These are phyloP conservation scores for Elgaria multicarinata DNA, from an alignment of 2,113 vertebrate species.

Conservation along the genomic window DNA sequence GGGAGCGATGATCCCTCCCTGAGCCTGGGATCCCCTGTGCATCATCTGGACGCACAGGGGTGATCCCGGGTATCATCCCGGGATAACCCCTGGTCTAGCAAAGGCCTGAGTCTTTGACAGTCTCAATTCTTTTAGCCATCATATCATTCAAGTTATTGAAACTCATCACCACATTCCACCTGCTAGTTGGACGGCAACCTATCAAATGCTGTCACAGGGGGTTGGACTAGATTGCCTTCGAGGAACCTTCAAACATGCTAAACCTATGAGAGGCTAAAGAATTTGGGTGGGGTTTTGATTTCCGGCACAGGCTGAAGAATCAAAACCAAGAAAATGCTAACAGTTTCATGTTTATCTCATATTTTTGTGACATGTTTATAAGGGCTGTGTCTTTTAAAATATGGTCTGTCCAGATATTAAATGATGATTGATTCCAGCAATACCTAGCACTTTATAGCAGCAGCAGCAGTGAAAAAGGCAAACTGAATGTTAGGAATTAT, in stretches of 20 bases:
- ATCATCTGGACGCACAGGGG: too few relatives aligned
- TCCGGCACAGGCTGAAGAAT: not conserved
- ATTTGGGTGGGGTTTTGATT: not conserved
- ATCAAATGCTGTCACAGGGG: not conserved
- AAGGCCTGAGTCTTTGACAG: too few relatives aligned
- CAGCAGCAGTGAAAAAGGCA: conserved; percentile 8
- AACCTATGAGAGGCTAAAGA: not conserved
- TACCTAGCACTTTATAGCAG: not conserved
- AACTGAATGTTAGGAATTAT: not conserved
- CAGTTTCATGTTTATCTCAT: not conserved
- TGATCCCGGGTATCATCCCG: too few relatives aligned
- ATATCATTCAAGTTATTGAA: not conserved
- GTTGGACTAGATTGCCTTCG: not conserved
- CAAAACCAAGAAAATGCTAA: not conserved
- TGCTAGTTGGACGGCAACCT: not conserved
- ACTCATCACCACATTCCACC: not conserved
- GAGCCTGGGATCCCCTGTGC: too few relatives aligned
- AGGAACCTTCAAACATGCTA: not conserved
- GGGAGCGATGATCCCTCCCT: too few relatives aligned
- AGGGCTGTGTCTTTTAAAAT: not conserved
- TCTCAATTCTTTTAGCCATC: too few relatives aligned
- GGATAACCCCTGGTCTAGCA: too few relatives aligned
- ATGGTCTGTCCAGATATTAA: not conserved
- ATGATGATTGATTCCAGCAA: conserved; percentile 3
- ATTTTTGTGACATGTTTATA: not conserved